phyloP scores from a whole-genome alignment of 2,888 invertebrate genomes.

The Amblyteles armatorius region DNA sequence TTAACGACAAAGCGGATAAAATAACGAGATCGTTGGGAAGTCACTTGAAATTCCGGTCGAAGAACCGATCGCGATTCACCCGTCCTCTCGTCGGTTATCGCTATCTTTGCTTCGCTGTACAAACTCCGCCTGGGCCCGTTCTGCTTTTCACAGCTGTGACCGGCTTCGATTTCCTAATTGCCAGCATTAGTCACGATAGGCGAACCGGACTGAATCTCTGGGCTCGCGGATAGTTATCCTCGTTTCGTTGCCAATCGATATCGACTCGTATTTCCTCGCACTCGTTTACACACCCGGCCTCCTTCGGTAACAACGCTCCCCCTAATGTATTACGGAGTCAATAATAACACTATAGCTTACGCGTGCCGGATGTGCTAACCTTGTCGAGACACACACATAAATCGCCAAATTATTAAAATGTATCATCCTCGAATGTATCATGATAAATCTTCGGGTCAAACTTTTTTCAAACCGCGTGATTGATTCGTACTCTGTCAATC shows the following conservation, averaged over 20 bases:
- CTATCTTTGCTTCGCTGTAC: background rate
- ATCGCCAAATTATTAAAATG: constrained; percentile 4
- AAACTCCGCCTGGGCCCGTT: background rate
- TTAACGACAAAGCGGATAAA: constrained; percentile 28
- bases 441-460: constrained; percentile 2
- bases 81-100: constrained; percentile 6
- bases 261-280: constrained; percentile 23
- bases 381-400: background rate
- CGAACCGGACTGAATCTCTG: constrained; percentile 3
- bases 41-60: constrained; percentile 20
- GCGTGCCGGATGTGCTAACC: background rate
- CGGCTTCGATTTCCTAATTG: constrained; percentile 41
- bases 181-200: constrained; percentile 26
- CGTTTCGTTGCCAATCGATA: constrained; percentile 19
- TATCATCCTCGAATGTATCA: background rate
- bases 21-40: constrained; percentile 38
- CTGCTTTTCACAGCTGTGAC: constrained; percentile 11
- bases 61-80: background rate
- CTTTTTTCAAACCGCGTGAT: background rate
- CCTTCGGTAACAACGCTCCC: background rate
- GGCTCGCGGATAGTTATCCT: constrained; percentile 13
- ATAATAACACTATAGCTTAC: constrained; percentile 1
- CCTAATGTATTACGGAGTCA: constrained; percentile 9
- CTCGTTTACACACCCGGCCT: constrained; percentile 16
- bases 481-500: constrained; percentile 7